Evolutionary conservation across 1,140 invertebrate species (phyloP), one percentile per base, ranked within the genome.

Genomic region (Thalassaphorura encarpata): DNA sequence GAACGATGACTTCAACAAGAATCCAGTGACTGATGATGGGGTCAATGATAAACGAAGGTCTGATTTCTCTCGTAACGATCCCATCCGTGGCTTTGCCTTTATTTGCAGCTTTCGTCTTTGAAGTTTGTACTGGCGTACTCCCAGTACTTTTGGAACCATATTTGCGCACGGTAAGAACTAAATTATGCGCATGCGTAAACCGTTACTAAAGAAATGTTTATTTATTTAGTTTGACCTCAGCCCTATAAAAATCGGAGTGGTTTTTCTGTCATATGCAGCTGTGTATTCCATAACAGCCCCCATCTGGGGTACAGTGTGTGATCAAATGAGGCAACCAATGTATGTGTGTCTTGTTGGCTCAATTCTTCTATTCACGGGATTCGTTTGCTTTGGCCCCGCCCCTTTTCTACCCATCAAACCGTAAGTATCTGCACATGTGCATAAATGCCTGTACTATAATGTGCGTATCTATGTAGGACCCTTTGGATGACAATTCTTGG

Each of bases 101-200:
- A 21, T 72, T 77, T 47, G 83, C 80, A 57, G 84, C 87, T 62
- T 77, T 85, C 41, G 79, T 77, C 0, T 84, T 84, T 0, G 85
- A 85, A 54, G 79, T 83, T 72, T 86, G 83, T 62, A 85, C 89
- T 39, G 85, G 87, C 50, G 89, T 89, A 70, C 71, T 89, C 2
- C 81, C 84, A 68, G 85, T 85, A 0, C 88, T 0, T 70, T 23
- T 90, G 6, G 86, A 89, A 66, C 86, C 86, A 1, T 86, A 89
- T 75, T 69, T 90, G n/a, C 69, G 85, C 60, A 79, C 82, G 70
- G 84, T 72, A 67, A 59, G 29, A 29, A 27, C 41, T 42, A 15
- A 57, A 16, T 89, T 71, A 70, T 88, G 2, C 81, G 83, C 68
- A 85, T 0, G 70, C 89, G 11, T 86, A 89, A 63, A 85, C 87